Base-by-base conservation (phyloP, 92 coral and sea anemone species). In the Bergia sp. region DNA sequence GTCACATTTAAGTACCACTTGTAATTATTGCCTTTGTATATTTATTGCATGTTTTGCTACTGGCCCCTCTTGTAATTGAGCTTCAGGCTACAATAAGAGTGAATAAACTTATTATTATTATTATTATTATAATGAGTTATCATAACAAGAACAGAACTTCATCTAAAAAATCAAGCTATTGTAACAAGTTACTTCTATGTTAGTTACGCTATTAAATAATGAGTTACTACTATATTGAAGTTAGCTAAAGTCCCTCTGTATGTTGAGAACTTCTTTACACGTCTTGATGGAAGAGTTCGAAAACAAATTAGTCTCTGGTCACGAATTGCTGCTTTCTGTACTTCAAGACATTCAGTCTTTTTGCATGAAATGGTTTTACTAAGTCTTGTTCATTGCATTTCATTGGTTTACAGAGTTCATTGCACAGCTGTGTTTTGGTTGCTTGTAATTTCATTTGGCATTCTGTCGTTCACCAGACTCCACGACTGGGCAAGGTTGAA, bases 401-500 rank as follows among this genome's bases (percentile, higher is more conserved):
- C 69, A 16, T 5, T 21, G 69, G 29, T 61, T 61, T 13, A 61
- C 64, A 20, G 20, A 61, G 69, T 20, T 21, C 20, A 5, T 16
- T 73, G 4, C 16, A 21, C 16, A 38, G 5, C 20, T 38, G 40
- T 77, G 29, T 55, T 21, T 37, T 1, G 40, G 44, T 53, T 15
- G 71, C 49, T 18, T 36, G 47, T 29, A 15, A 42, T 6, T 37
- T 57, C 36, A 61, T 53, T 53, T 79, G 42, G 37, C 4, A 23
- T 38, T 50, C 64, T 43, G 21, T 69, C 76, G 29, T 67, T 67
- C 37, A 83, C 87, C 43, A 83, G 61, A 37, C 49, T 83, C 86
- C 76, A 71, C 8, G 87, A 69, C 43, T 66, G 76, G 36, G 87
- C 87, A 11, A 37, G 67, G 42, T 66, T 69, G 61, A 83, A 71